Conservation (phyloP, 2,888 invertebrate genomes). For the Automeris io region DNA sequence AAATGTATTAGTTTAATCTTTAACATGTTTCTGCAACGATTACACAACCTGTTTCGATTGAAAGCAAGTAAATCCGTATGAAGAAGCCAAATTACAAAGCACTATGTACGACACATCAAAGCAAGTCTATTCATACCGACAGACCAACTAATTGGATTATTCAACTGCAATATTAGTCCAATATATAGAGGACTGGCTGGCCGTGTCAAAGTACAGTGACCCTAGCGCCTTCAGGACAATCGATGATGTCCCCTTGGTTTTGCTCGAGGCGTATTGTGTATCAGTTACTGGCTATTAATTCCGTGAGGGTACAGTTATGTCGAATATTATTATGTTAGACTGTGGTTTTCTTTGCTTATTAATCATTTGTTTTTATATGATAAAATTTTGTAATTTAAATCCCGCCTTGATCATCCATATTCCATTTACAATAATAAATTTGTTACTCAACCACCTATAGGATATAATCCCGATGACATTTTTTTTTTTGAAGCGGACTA, state of each 20-base stretch:
- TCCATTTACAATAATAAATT: no score
- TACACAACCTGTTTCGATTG: no score
- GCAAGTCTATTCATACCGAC: constrained; percentile 38
- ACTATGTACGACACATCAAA: constrained; percentile 33
- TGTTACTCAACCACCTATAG: no score
- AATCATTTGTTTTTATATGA: no score
- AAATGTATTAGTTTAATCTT: no score
- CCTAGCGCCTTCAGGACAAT: constrained; percentile 45
- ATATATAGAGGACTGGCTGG: constrained; percentile 9
- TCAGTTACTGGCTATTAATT: constrained; percentile 15
- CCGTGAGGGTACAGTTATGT: constrained; percentile 6
- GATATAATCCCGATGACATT: no score
- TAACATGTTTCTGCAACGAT: no score
- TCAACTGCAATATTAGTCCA: constrained; percentile 44
- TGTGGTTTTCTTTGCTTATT: no score
- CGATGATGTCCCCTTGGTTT: constrained; percentile 23
- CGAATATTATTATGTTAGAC: no score
- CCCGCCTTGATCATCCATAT: no score
- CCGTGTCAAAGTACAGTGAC: constrained; percentile 57
- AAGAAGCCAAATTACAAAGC: background rate
- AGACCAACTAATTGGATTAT: constrained; percentile 59
- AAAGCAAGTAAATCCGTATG: background rate
- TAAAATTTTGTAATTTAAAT: no score
- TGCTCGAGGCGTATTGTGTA: constrained; percentile 9
- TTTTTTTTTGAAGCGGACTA: no score